These are phyloP conservation scores for Himalopsyche kuldschensis DNA, from an alignment of 2,888 invertebrate genomes.

Conservation along the genomic window DNA sequence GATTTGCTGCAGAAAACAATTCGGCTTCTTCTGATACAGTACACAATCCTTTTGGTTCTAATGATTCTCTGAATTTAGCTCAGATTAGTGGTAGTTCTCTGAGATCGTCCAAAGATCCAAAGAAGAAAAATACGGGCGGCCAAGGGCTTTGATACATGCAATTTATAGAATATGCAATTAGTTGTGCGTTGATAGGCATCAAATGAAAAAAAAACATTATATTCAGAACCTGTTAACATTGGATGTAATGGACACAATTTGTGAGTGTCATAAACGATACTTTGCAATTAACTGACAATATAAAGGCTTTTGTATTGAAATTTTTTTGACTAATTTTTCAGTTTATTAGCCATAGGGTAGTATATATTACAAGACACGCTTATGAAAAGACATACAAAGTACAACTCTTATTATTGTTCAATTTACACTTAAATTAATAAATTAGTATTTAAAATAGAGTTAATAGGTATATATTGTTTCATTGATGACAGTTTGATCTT, in stretches of 20 bases:
- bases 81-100: neutral
- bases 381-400: constrained; percentile 25
- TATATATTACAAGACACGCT: neutral
- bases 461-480: neutral
- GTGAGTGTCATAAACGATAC: neutral
- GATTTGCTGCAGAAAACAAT: neutral
- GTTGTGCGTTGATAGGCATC: neutral
- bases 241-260: neutral
- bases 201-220: neutral
- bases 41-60: neutral
- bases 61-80: neutral
- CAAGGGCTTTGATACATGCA: constrained; percentile 8
- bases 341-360: neutral
- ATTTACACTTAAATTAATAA: neutral
- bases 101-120: neutral
- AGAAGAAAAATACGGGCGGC: neutral
- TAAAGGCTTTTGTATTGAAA: neutral
- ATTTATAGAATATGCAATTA: neutral
- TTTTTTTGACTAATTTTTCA: neutral
- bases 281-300: neutral
- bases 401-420: constrained; percentile 14
- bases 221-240: neutral
- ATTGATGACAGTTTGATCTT: neutral
- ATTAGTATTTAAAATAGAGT: neutral
- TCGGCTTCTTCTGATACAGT: neutral